These are phyloP conservation scores for Fopius arisanus DNA, from an alignment of 1,140 invertebrate species.

Conservation along the genomic window DNA sequence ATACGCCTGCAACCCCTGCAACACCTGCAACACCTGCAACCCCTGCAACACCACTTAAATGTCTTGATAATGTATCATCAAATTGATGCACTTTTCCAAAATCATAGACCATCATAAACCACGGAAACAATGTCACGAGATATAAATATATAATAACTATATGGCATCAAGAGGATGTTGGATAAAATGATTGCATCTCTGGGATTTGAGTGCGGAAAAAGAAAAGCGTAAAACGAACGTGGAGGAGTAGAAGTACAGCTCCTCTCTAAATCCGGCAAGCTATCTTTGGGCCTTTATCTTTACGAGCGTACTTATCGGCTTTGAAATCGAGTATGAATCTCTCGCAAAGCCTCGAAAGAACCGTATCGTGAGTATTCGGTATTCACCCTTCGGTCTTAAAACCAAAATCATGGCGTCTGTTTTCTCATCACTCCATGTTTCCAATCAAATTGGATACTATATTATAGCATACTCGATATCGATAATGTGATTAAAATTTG, in stretches of 20 bases:
- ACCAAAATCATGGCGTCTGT: not conserved
- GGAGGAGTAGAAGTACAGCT: not conserved
- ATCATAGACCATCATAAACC: too few species aligned
- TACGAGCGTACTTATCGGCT: constrained; percentile 39
- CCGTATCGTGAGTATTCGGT: not conserved
- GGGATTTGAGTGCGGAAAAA: not conserved
- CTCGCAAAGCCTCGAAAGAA: constrained; percentile 37
- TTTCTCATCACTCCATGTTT: not conserved
- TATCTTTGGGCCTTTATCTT: constrained; percentile 41
- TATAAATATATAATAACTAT: not conserved
- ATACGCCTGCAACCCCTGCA: not conserved
- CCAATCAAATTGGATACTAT: too few species aligned
- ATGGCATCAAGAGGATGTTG: not conserved
- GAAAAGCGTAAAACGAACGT: not conserved
- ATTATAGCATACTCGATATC: too few species aligned
- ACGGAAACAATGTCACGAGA: not conserved
- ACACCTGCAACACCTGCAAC: too few species aligned
- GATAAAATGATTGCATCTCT: not conserved
- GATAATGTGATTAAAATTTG: too few species aligned
- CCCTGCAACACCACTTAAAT: too few species aligned
- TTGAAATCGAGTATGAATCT: constrained; percentile 40
- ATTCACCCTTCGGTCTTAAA: not conserved
- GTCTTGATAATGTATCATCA: not conserved
- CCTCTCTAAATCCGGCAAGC: constrained; percentile 14
- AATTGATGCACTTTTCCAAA: not conserved